Conservation (phyloP, 1,140 invertebrate genomes). For the Drosophila quadrilineata region DNA sequence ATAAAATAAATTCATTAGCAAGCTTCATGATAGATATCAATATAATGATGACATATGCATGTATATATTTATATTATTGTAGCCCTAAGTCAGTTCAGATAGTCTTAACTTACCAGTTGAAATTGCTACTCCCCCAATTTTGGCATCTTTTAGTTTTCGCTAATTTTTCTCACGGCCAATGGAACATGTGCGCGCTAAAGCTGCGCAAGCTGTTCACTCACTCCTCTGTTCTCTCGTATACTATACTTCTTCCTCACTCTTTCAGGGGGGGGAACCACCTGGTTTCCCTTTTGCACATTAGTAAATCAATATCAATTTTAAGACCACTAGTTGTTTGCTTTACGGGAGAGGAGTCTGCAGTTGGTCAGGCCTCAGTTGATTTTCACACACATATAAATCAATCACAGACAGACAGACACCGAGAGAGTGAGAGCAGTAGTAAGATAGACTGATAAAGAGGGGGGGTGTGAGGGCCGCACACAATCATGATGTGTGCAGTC, state of each 20-base stretch:
- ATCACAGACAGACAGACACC: slow-evolving; percentile 37
- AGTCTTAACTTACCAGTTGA: too few species aligned
- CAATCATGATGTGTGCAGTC: slow-evolving; percentile 39
- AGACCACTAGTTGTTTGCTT: slow-evolving; percentile 27
- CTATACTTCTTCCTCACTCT: too few species aligned
- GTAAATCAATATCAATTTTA: slow-evolving; percentile 43
- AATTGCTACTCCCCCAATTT: too few species aligned
- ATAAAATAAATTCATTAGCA: too few species aligned
- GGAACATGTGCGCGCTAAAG: slow-evolving; percentile 56
- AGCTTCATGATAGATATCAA: too few species aligned
- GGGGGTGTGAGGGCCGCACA: not conserved
- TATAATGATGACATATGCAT: too few species aligned
- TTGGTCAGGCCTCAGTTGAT: slow-evolving; percentile 15
- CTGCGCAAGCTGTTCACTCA: slow-evolving; percentile 29
- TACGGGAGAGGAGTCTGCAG: slow-evolving; percentile 38
- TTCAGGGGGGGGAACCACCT: too few species aligned
- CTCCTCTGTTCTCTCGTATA: too few species aligned
- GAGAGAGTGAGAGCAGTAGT: not conserved
- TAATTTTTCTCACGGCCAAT: slow-evolving; percentile 21
- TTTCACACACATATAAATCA: slow-evolving; percentile 72
- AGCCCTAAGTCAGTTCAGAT: too few species aligned
- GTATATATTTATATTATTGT: too few species aligned
- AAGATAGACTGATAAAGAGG: not conserved
- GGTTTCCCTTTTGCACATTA: not conserved
- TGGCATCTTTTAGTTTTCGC: too few species aligned